phyloP scores from a whole-genome alignment of 2,113 vertebrate genomes.

The Camelus dromedarius region DNA sequence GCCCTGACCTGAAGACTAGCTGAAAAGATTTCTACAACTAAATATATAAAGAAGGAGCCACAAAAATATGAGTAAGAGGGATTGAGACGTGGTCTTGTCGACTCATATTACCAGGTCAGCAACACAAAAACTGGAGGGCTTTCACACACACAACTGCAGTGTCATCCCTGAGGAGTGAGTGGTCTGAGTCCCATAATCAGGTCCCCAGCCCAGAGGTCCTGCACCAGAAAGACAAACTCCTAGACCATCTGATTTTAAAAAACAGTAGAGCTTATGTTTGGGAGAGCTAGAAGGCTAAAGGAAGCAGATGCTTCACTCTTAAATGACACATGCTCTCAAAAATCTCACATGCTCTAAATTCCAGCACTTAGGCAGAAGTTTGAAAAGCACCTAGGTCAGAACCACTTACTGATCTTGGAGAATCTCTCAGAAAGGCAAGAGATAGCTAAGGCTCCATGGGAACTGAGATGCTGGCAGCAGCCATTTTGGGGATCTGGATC shows the following conservation, averaged over 20 bases:
- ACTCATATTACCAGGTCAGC: not conserved
- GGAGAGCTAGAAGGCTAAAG: not conserved
- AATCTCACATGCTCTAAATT: not conserved
- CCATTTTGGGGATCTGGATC: too few relatives aligned
- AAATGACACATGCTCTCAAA: not conserved
- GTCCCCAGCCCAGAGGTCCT: not conserved
- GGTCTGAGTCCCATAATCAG: not conserved
- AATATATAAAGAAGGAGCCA: not conserved
- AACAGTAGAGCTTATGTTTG: not conserved
- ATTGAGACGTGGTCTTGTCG: not conserved
- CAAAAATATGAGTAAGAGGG: not conserved
- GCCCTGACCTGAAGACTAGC: not conserved
- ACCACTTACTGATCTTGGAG: not conserved
- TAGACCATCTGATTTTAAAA: not conserved
- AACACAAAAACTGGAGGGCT: not conserved
- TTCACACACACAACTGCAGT: not conserved
- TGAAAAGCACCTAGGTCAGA: not conserved
- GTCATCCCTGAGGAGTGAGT: not conserved
- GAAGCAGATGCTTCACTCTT: not conserved
- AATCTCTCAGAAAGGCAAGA: not conserved
- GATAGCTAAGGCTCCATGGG: not conserved
- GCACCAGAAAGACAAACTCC: not conserved
- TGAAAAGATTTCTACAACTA: not conserved
- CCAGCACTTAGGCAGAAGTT: not conserved
- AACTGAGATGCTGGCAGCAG: too few relatives aligned